Evolutionary conservation across 2,888 invertebrate species (phyloP).

Genomic region (Galeopsomyia nigrocyanea): DNA sequence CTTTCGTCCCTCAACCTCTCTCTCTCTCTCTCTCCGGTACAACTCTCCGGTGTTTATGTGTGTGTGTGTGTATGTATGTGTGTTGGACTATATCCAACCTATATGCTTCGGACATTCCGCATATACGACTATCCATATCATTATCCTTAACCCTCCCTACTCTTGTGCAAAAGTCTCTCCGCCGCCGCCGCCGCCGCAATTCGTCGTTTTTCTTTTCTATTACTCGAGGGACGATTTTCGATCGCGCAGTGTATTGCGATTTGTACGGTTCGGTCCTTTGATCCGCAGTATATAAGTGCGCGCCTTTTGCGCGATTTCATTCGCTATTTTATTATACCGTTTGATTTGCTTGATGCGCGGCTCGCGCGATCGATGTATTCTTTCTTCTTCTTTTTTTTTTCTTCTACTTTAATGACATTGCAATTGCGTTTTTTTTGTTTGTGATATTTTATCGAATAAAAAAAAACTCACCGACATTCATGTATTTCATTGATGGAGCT

Average conservation of each 20-base stretch:
- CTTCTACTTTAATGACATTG: too few species aligned
- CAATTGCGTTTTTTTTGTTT: too few species aligned
- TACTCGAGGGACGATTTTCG: constrained; percentile 24
- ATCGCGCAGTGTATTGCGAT: constrained; percentile 1
- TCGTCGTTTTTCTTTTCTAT: constrained; percentile 35
- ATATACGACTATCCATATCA: constrained; percentile 40
- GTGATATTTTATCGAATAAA: too few species aligned
- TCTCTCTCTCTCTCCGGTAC: constrained; percentile 30
- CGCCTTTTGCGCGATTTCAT: constrained; percentile 27
- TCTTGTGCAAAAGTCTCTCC: constrained; percentile 30
- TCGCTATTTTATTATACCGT: constrained; percentile 27
- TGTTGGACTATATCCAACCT: not conserved
- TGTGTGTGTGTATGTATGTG: constrained; percentile 7
- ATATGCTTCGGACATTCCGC: constrained; percentile 3
- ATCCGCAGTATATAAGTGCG: constrained; percentile 6
- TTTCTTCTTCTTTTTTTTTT: too few species aligned
- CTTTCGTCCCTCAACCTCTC: constrained; percentile 55
- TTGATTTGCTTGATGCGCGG: not conserved
- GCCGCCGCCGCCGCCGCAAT: constrained; percentile 11
- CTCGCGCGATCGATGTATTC: not conserved
- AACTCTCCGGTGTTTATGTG: constrained; percentile 27
- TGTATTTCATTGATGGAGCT: too few species aligned
- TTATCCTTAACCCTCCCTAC: constrained; percentile 39
- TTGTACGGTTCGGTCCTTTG: not conserved
- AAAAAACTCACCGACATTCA: too few species aligned